Evolutionary conservation across 2,113 vertebrate species (phyloP).

Genomic region (Leucopsar rothschildi): DNA sequence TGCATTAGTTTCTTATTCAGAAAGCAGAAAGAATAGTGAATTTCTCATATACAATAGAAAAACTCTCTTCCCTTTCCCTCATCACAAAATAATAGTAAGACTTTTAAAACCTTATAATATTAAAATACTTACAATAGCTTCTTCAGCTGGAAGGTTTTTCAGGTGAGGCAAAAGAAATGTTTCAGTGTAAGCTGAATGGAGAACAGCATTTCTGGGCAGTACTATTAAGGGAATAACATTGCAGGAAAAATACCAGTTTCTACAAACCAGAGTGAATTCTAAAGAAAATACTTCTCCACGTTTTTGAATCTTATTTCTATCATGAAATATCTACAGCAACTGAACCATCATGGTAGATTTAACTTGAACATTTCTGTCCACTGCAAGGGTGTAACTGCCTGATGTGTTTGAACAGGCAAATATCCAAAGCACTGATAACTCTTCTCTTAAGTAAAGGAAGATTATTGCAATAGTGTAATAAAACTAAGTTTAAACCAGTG

Average conservation of each 20-base stretch:
- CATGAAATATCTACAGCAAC: background rate
- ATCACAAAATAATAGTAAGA: background rate
- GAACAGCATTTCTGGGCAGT: constrained; percentile 84
- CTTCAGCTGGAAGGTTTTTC: constrained; percentile 84
- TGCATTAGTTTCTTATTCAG: background rate
- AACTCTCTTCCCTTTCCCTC: background rate
- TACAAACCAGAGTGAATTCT: background rate
- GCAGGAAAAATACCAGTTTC: background rate
- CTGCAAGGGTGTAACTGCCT: background rate
- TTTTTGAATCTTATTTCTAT: background rate
- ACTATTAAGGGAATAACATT: constrained; percentile 70
- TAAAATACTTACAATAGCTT: constrained; percentile 83
- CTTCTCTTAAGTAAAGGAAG: background rate
- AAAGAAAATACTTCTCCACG: background rate
- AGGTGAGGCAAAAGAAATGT: constrained; percentile 87
- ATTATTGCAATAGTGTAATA: background rate
- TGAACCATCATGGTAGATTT: background rate
- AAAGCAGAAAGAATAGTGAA: background rate
- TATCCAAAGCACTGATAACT: background rate
- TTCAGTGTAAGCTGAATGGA: constrained; percentile 85
- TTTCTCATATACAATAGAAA: background rate
- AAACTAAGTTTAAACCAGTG: background rate
- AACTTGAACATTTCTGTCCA: background rate
- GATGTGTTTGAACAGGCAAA: background rate
- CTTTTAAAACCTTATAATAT: background rate